Base-by-base conservation (phyloP, 2,797 vertebrate genomes). In the Megalops cyprinoides region DNA sequence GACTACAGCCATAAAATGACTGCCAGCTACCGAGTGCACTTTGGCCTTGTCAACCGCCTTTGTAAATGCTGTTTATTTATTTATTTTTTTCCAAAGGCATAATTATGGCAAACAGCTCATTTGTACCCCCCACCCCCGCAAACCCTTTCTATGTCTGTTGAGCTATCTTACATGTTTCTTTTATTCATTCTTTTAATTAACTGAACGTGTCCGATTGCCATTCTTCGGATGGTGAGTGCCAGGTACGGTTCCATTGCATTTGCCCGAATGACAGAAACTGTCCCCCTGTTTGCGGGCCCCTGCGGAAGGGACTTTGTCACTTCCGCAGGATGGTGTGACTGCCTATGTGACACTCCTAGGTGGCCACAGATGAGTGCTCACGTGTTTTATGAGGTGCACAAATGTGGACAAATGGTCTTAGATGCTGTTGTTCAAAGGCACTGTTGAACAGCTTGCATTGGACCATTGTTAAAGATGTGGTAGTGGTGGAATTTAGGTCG, bases 11-110 rank as follows among this genome's bases (percentile, higher is more conserved):
- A 94, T 95, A 95, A 96, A 96, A 94, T 91, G 93, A 94, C 93
- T 94, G 93, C 91, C 90, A 91, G 94, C 91, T 93, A 94, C 85
- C 58, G 90, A 95, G 92, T 91, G 95, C 95, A 95, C 96, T 97
- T 97, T 95, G 95, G 94, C 95, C 95, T 93, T 92, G 91, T 95
- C 93, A 93, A 90, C 94, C 92, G 90, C 93, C 93, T 93, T 91
- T 81, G 85, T 85, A 37, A 88, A 88, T 85, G 80, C 83, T 85
- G 82, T 87, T 87, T 65, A 34, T 34, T 58, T 83, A 86, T 82
- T 84, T 80, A n/a, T n/a, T n/a, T n/a, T n/a, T 80, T 86, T 83
- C 25, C 31, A 76, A 71, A 75, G 85, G 83, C 83, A 82, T 84
- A 85, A 83, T 86, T 84, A 83, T 75, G 39, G 79, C 28, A 78